These are phyloP conservation scores for Tiliacea citrago DNA, from an alignment of 2,888 invertebrate species.

Conservation along the genomic window DNA sequence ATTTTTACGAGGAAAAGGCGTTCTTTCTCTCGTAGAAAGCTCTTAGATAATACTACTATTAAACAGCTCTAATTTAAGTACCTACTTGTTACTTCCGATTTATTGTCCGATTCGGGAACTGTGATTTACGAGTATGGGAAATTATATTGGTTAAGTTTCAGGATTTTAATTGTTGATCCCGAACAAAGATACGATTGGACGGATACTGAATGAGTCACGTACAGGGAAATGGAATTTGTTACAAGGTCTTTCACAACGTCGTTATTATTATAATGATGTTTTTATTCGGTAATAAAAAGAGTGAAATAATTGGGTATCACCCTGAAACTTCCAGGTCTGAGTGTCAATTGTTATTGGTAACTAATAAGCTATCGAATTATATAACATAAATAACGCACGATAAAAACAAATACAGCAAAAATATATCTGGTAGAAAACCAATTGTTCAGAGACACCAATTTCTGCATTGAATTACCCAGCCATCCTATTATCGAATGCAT, in stretches of 20 bases:
- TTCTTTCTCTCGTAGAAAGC: slow-evolving; percentile 38
- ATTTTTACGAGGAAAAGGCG: slow-evolving; percentile 78
- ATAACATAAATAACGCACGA: background rate
- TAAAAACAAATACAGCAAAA: slow-evolving; percentile 7
- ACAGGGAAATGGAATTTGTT: slow-evolving; percentile 58
- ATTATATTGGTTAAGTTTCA: slow-evolving; percentile 68
- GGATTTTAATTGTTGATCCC: slow-evolving; percentile 67
- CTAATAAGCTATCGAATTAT: background rate
- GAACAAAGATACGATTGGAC: slow-evolving; percentile 54
- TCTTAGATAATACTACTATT: slow-evolving; percentile 49
- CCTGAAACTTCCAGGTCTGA: background rate
- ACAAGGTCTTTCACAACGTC: slow-evolving; percentile 44
- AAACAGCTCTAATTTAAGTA: slow-evolving; percentile 46
- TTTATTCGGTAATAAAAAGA: slow-evolving; percentile 11
- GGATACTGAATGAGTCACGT: slow-evolving; percentile 57
- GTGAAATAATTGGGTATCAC: background rate
- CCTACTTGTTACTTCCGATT: slow-evolving; percentile 59
- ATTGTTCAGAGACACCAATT: slow-evolving; percentile 19
- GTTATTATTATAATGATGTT: slow-evolving; percentile 41
- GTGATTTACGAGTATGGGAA: slow-evolving; percentile 66
- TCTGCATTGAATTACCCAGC: slow-evolving; percentile 43
- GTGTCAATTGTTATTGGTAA: background rate
- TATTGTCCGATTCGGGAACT: slow-evolving; percentile 50
- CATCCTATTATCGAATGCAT: slow-evolving; percentile 44
- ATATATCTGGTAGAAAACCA: slow-evolving; percentile 24